These are phyloP conservation scores for Molossus alvarezi DNA, from an alignment of 2,797 vertebrate species.

Conservation along the genomic window DNA sequence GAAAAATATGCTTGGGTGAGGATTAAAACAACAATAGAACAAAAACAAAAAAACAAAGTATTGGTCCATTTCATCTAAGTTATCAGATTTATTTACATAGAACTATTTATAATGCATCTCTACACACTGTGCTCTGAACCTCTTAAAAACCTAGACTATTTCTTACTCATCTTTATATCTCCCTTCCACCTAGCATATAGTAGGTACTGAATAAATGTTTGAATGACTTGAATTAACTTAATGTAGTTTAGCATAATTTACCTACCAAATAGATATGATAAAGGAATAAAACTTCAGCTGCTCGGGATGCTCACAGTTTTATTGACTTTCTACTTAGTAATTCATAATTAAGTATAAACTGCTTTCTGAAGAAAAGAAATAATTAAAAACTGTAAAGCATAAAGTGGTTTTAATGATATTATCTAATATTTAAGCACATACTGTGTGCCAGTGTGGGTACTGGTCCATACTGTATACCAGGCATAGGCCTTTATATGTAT, in stretches of 20 bases:
- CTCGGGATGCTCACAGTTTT: conserved; percentile 25
- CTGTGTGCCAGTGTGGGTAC: neutral
- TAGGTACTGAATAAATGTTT: neutral
- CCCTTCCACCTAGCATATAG: neutral
- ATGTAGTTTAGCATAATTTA: neutral
- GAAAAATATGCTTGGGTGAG: too few relatives aligned
- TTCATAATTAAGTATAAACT: neutral
- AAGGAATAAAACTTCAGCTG: conserved; percentile 41
- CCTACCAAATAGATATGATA: neutral
- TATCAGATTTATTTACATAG: neutral
- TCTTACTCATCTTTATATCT: conserved; percentile 1
- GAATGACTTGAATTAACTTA: neutral
- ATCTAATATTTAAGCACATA: neutral
- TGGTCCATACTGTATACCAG: neutral
- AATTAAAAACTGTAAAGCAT: neutral
- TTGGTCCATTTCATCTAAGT: neutral
- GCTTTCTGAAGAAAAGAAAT: conserved; percentile 26
- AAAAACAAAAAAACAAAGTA: too few relatives aligned
- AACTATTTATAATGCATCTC: neutral
- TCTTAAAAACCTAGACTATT: neutral
- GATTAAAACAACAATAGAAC: too few relatives aligned
- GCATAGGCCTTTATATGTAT: neutral
- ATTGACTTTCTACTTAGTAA: neutral
- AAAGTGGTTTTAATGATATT: neutral
- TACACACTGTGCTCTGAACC: neutral